Evolutionary conservation across 2,113 vertebrate species (phyloP).

Genomic region (Aplodontia rufa): DNA sequence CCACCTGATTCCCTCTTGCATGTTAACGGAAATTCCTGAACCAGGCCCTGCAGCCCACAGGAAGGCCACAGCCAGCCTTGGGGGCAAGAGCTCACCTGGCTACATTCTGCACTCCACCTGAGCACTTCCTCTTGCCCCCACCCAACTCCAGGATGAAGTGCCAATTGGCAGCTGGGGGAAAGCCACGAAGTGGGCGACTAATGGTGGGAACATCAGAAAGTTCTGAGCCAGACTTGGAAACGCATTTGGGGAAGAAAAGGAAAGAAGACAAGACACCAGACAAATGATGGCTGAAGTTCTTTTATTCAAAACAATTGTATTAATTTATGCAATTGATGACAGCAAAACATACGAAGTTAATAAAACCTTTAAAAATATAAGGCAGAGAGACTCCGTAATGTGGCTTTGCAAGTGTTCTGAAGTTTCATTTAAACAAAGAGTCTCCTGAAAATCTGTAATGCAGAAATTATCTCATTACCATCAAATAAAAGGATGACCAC

Average conservation of each 20-base stretch:
- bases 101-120: background rate
- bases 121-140: slow-evolving; percentile 40
- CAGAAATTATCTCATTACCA: slow-evolving; percentile 20
- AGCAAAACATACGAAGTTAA: slow-evolving; percentile 71
- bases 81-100: background rate
- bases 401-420: slow-evolving; percentile 20
- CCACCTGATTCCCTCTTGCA: background rate
- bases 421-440: slow-evolving; percentile 70
- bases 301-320: slow-evolving; percentile 65
- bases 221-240: background rate
- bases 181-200: background rate
- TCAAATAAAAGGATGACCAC: slow-evolving; percentile 39
- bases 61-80: background rate
- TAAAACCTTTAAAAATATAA: slow-evolving; percentile 32
- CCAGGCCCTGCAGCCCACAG: background rate
- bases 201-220: background rate
- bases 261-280: slow-evolving; percentile 36
- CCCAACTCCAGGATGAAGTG: background rate
- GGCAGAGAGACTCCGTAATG: slow-evolving; percentile 40
- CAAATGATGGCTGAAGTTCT: slow-evolving; percentile 50
- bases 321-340: slow-evolving; percentile 52
- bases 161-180: background rate
- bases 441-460: slow-evolving; percentile 61
- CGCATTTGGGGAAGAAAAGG: background rate
- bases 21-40: background rate